Conservation (phyloP, 2,113 vertebrate genomes). For the Ascaphus truei region DNA sequence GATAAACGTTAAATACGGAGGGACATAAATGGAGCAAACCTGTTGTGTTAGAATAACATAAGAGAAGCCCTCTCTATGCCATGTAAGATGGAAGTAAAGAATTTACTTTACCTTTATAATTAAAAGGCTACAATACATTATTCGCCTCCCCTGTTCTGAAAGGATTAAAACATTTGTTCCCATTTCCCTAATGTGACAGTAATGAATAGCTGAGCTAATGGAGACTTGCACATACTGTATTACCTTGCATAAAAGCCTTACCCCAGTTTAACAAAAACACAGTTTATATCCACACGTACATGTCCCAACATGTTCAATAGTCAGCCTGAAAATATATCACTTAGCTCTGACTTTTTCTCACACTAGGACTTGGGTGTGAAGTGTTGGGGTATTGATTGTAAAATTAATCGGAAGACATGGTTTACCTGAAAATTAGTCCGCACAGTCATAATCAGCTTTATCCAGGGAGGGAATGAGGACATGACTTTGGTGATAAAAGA, state of each 20-base stretch:
- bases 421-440: slow-evolving; percentile 89
- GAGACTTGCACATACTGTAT: no score
- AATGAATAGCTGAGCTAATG: not conserved
- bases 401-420: not conserved
- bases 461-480: slow-evolving; percentile 85
- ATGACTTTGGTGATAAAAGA: slow-evolving; percentile 90
- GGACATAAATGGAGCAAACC: no score
- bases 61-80: no score
- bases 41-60: no score
- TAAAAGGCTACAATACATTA: no score
- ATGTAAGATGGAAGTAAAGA: no score
- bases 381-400: not conserved
- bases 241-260: no score
- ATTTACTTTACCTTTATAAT: no score
- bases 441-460: slow-evolving; percentile 91
- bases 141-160: no score
- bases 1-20: no score
- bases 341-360: not conserved
- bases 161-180: no score
- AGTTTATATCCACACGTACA: not conserved
- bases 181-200: no score
- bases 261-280: not conserved
- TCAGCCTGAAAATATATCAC: slow-evolving; percentile 1
- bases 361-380: not conserved
- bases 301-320: not conserved